Conservation (phyloP, 2,113 vertebrate genomes). For the Solea senegalensis region DNA sequence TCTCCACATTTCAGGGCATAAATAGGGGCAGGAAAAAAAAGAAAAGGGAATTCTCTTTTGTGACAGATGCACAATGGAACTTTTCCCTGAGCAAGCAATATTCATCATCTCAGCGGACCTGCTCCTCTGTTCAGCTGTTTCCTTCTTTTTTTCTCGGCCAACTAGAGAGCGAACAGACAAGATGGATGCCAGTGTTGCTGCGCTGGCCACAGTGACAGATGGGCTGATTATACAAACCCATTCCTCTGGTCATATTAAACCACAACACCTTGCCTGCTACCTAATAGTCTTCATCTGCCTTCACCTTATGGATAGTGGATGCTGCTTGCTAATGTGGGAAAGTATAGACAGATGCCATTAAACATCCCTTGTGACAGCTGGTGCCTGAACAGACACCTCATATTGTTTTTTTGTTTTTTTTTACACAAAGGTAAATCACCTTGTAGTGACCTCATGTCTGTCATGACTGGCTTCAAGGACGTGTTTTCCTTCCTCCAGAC, state of each 20-base stretch:
- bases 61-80: slow-evolving; percentile 60
- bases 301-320: slow-evolving; percentile 43
- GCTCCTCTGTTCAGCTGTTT: slow-evolving; percentile 41
- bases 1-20: slow-evolving; percentile 10
- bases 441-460: slow-evolving; percentile 36
- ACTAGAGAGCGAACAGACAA: slow-evolving; percentile 44
- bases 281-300: slow-evolving; percentile 60
- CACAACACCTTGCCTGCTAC: slow-evolving; percentile 57
- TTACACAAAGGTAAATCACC: slow-evolving; percentile 57
- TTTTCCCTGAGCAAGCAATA: slow-evolving; percentile 67
- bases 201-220: slow-evolving; percentile 72
- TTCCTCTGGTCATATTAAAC: slow-evolving; percentile 57
- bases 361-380: slow-evolving; percentile 39
- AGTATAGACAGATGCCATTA: slow-evolving; percentile 33
- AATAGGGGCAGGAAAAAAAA: slow-evolving; percentile 25
- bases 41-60: slow-evolving; percentile 33
- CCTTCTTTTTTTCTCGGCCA: slow-evolving; percentile 43
- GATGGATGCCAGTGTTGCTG: slow-evolving; percentile 73
- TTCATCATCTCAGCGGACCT: slow-evolving; percentile 52
- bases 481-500: slow-evolving; percentile 61
- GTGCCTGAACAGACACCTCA: slow-evolving; percentile 47
- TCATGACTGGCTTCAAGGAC: slow-evolving; percentile 58
- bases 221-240: slow-evolving; percentile 71
- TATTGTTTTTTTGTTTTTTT: slow-evolving; percentile 10
- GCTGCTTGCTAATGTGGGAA: slow-evolving; percentile 41